Evolutionary conservation across 2,888 invertebrate genomes (phyloP).

Genomic region (Mimumesa dahlbomi): DNA sequence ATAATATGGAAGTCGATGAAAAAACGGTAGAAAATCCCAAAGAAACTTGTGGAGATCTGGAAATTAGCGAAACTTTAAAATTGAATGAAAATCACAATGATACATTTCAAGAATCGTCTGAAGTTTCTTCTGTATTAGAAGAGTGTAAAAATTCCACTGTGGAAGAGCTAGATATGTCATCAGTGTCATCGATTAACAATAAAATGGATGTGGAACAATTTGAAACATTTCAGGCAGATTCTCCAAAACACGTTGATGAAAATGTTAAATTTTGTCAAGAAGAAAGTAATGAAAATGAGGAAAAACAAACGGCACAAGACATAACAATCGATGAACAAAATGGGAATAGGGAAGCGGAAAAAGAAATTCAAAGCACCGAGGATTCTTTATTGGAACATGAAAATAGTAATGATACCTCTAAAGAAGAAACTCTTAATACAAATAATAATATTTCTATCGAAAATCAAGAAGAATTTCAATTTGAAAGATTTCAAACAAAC

Average conservation of each 20-base stretch:
- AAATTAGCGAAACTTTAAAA: no score
- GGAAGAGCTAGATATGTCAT: no score
- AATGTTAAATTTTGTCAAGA: neutral
- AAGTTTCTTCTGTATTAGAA: no score
- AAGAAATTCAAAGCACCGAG: neutral
- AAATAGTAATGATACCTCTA: neutral
- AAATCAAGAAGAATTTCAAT: constrained; percentile 20
- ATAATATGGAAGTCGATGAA: no score
- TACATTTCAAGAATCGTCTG: no score
- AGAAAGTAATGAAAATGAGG: neutral
- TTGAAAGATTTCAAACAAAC: constrained; percentile 4
- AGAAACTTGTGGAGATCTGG: no score
- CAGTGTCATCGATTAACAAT: no score
- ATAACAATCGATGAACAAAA: neutral
- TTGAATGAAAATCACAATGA: no score
- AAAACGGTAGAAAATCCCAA: no score
- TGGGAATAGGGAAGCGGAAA: neutral
- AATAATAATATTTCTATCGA: neutral
- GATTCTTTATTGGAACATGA: neutral
- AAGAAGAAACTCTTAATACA: neutral
- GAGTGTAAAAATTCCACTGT: no score
- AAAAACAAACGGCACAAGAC: neutral
- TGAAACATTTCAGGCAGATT: neutral
- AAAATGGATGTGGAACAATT: no score
- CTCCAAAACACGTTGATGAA: neutral